These are phyloP conservation scores for Hippocampus kuda DNA, from an alignment of 2,797 vertebrate genomes.

Conservation along the genomic window DNA sequence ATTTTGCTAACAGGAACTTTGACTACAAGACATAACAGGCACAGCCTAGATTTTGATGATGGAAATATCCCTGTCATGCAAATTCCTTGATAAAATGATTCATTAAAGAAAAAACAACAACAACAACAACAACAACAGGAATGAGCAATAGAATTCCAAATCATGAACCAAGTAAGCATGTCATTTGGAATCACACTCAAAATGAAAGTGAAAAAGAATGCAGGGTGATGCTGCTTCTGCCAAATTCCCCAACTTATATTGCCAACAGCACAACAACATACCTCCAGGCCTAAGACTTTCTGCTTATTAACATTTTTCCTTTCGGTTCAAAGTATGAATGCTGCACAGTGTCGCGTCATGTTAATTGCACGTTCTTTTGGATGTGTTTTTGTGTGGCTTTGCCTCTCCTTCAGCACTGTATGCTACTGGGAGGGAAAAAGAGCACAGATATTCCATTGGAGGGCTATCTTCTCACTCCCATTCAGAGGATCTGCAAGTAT, in stretches of 20 bases:
- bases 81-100: no score
- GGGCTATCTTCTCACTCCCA: conserved; percentile 91
- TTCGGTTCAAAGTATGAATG: background rate
- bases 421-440: conserved; percentile 95
- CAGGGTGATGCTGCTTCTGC: background rate
- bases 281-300: background rate
- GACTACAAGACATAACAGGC: no score
- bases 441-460: conserved; percentile 95
- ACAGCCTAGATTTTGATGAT: no score
- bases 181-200: background rate
- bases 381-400: background rate
- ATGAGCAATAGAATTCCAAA: no score
- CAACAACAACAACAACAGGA: no score
- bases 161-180: no score
- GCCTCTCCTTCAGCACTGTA: conserved; percentile 77
- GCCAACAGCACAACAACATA: no score
- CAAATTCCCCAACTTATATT: background rate
- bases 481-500: conserved; percentile 99
- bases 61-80: no score
- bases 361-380: background rate
- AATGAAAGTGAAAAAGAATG: background rate
- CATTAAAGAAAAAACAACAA: no score
- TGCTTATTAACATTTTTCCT: background rate
- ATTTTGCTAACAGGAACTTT: no score
- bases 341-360: background rate